Evolutionary conservation across 2,888 invertebrate species (phyloP), one percentile per base, ranked within the genome.

Genomic region (Crocallis elinguaria): DNA sequence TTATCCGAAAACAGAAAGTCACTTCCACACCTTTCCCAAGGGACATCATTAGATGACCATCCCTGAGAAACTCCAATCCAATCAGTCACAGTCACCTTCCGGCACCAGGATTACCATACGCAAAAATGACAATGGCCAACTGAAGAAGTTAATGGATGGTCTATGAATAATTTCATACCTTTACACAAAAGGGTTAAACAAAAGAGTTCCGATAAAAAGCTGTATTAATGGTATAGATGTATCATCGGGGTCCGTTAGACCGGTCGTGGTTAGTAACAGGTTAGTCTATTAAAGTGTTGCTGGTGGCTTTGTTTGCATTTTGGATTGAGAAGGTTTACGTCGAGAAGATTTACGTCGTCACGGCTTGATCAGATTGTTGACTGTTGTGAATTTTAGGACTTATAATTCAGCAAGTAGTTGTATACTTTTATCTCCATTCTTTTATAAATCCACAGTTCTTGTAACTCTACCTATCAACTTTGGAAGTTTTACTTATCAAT

Each of bases 21-120:
- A 77, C 57, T 44, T 68, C 62, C 48, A 49, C 27, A 51, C 54
- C 29, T 63, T 86, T 79, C 78, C 71, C 78, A 71, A 69, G 67
- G 69, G 66, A 61, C 65, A 71, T 75, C 77, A 76, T 79, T 73
- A 77, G 73, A 70, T 82, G 81, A 78, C 83, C 79, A 74, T 70
- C 76, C 74, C 67, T 84, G 84, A 80, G 85, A 54, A 86, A 86
- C 74, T 69, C 71, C 55, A 57, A 75, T 59, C 79, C 71, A 84
- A 89, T 89, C 88, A 86, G 90, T 90, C 89, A 89, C 85, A 82
- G 79, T 77, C 77, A 75, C 69, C 71, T 76, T 75, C 79, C 73
- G 75, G 73, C 57, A 67, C 66, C 14, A 59, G 58, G 73, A 88
- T 88, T 88, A 82, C 77, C 87, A 86, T 86, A 86, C 73, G 82